Base-by-base conservation (phyloP, 2,888 invertebrate genomes). In the Agrotis segetum region DNA sequence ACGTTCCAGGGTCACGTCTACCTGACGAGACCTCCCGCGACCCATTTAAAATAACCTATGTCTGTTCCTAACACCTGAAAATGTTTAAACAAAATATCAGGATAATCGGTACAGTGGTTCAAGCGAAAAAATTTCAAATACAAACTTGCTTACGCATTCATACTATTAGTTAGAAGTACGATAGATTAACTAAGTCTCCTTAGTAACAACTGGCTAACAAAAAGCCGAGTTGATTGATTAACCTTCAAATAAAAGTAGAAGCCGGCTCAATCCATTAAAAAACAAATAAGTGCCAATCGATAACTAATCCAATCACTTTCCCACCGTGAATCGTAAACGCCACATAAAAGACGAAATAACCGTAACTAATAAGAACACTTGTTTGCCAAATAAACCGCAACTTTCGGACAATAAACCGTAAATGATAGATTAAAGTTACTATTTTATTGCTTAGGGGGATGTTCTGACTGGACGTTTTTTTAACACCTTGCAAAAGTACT, bases 311-410 rank as follows among this genome's bases (percentile, higher is more conserved):
- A 77, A 84, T 81, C 67, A 79, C 75, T 79, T 59, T 49, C 60
- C 34, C 59, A 24, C 58, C 17, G 70, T 65, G 64, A 56, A 69
- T 73, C 79, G 77, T 87, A 86, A 85, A 87, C 74, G 63, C 50
- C 34, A 64, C 71, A 81, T 85, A 80, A 86, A 86, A 80, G 24
- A 21, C 24, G 55, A n/a, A 67, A 79, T 81, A 72, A 83, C 85
- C 71, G 68, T 55, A 74, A 77, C 64, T 75, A 71, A 79, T 74
- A 78, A 63, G 59, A 79, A 81, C 84, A 84, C 85, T 87, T 87
- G 89, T 88, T 85, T 84, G 78, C 29, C 67, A 78, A 82, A 87
- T 89, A 89, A 88, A 89, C 74, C 83, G 78, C 71, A 80, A 78
- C 79, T 84, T 83, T 77, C 74, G 55, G 73, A 72, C 74, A 82